phyloP scores from a whole-genome alignment of 2,113 vertebrate genomes.

The Epinephelus lanceolatus region DNA sequence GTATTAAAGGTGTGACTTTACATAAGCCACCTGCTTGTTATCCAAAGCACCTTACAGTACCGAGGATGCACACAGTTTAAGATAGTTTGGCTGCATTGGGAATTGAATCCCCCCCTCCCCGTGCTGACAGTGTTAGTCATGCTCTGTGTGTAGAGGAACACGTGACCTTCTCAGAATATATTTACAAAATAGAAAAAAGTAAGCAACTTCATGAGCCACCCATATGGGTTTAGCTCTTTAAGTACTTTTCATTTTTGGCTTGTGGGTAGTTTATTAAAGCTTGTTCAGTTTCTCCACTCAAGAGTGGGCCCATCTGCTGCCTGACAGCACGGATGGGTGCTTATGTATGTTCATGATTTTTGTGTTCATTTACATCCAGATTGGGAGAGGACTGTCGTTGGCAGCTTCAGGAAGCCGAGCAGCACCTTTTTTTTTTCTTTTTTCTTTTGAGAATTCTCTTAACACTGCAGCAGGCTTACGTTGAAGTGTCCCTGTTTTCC shows the following conservation, averaged over 20 bases:
- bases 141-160: constrained; percentile 26
- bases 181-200: constrained; percentile 36
- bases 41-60: constrained; percentile 23
- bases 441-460: constrained; percentile 19
- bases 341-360: constrained; percentile 12
- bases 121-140: constrained; percentile 20
- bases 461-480: constrained; percentile 33
- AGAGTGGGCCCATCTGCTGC: constrained; percentile 66
- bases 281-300: constrained; percentile 48
- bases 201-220: constrained; percentile 22
- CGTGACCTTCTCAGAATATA: constrained; percentile 26
- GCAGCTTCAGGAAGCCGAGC: constrained; percentile 35
- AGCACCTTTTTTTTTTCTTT: constrained; percentile 16
- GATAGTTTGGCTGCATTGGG: constrained; percentile 9
- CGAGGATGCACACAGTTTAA: constrained; percentile 19
- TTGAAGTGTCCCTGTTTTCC: constrained; percentile 55
- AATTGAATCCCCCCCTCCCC: constrained; percentile 13
- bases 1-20: constrained; percentile 41
- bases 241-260: constrained; percentile 56
- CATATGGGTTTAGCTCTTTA: constrained; percentile 43
- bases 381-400: constrained; percentile 38
- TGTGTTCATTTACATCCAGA: constrained; percentile 48
- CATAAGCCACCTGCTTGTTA: constrained; percentile 36
- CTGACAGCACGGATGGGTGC: constrained; percentile 44
- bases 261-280: constrained; percentile 63